phyloP scores from a whole-genome alignment of 2,888 invertebrate genomes.

The Tanypteryx hageni region DNA sequence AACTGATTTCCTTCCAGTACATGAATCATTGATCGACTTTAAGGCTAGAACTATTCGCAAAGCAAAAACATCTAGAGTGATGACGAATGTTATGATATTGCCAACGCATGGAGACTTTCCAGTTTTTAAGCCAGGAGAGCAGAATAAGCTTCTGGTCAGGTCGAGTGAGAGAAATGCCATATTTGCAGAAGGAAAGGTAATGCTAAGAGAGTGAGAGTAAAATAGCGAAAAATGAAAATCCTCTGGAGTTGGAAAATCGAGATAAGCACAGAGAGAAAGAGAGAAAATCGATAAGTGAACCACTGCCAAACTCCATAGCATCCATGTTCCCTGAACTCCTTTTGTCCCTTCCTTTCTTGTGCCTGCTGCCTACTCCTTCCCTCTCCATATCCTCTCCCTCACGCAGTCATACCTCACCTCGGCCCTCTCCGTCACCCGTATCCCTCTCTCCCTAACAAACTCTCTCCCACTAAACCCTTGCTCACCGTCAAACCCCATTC shows the following conservation, averaged over 20 bases:
- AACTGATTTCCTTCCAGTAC: too few relatives aligned
- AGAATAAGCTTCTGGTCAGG: background rate
- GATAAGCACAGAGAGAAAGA: background rate
- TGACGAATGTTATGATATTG: too few relatives aligned
- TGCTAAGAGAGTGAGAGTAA: too few relatives aligned
- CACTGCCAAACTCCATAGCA: background rate
- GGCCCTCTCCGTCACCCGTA: background rate
- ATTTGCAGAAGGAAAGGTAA: background rate
- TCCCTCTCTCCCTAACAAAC: background rate
- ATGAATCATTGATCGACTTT: too few relatives aligned
- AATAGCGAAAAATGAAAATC: background rate
- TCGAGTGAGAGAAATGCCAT: background rate
- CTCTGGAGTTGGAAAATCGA: background rate
- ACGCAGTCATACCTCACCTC: background rate
- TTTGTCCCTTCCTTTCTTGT: background rate
- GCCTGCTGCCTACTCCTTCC: background rate
- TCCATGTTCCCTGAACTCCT: background rate
- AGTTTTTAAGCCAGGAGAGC: background rate
- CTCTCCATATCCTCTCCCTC: too few relatives aligned
- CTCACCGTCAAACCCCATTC: background rate
- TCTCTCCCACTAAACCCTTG: background rate
- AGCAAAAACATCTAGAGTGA: too few relatives aligned
- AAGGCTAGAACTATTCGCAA: too few relatives aligned
- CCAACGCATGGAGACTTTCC: background rate
- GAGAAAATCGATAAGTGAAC: slow-evolving; percentile 22